Evolutionary conservation across 2,113 vertebrate species (phyloP).

Genomic region (Hyperopisus bebe): DNA sequence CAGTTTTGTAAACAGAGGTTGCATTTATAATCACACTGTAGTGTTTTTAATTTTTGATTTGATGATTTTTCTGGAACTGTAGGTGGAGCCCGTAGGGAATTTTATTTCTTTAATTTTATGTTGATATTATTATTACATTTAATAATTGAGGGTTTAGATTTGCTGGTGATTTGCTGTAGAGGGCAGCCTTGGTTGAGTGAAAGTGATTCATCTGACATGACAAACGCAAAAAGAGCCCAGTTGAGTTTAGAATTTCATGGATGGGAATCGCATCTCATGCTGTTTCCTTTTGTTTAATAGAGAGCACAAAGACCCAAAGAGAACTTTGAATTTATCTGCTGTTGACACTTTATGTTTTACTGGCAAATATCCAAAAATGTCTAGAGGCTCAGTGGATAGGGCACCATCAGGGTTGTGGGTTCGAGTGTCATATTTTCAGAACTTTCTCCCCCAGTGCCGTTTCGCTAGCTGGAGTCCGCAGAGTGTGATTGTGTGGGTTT

Average conservation of each 20-base stretch:
- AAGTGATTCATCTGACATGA: neutral
- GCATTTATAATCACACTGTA: neutral
- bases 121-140: neutral
- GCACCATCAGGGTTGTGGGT: neutral
- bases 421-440: neutral
- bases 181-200: neutral
- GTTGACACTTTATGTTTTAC: neutral
- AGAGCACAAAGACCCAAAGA: neutral
- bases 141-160: neutral
- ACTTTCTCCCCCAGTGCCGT: neutral
- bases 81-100: conserved; percentile 9
- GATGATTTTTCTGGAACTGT: neutral
- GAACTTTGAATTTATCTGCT: neutral
- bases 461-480: neutral
- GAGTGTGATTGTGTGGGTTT: neutral
- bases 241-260: neutral
- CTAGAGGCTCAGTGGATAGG: neutral
- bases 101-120: neutral
- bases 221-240: neutral
- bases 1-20: neutral
- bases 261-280: neutral
- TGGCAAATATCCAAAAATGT: neutral
- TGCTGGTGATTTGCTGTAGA: neutral
- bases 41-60: neutral
- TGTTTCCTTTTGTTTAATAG: neutral